A percentile compares a stretch with the other conserved stretches of the same genome.
Evolutionary conservation across 2,113 vertebrate genomes (phyloP).

Genomic region (Eolophus roseicapilla): DNA sequence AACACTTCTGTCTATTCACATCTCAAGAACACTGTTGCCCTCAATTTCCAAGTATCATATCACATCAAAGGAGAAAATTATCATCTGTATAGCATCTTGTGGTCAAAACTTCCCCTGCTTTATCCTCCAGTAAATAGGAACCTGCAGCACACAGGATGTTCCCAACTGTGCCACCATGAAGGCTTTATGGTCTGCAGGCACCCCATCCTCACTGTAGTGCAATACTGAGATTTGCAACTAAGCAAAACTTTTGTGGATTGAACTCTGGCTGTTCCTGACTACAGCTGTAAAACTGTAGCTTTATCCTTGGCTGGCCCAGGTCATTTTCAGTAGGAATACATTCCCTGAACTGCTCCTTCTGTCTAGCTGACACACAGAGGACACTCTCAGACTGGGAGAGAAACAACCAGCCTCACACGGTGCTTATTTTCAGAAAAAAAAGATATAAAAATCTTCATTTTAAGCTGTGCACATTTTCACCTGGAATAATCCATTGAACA

Average conservation of each 20-base stretch:
- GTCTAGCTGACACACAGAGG: neutral
- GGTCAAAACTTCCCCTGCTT: neutral
- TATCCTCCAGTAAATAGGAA: neutral
- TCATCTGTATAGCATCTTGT: neutral
- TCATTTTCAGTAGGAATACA: fast-evolving
- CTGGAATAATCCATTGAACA: neutral
- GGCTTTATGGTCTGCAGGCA: neutral
- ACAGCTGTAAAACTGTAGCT: neutral
- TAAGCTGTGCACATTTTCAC: neutral
- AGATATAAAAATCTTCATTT: neutral
- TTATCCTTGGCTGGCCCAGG: neutral
- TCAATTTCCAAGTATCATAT: neutral
- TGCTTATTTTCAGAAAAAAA: neutral
- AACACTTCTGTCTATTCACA: neutral
- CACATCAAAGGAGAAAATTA: neutral
- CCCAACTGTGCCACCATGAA: neutral
- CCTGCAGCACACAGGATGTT: neutral
- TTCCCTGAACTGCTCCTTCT: neutral
- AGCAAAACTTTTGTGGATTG: neutral
- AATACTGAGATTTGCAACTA: neutral
- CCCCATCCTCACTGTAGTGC: neutral
- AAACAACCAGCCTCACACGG: neutral
- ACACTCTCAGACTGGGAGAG: neutral
- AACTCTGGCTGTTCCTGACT: neutral
- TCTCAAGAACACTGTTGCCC: neutral